Conservation (phyloP, 2,113 vertebrate genomes). For the Centropus bengalensis region DNA sequence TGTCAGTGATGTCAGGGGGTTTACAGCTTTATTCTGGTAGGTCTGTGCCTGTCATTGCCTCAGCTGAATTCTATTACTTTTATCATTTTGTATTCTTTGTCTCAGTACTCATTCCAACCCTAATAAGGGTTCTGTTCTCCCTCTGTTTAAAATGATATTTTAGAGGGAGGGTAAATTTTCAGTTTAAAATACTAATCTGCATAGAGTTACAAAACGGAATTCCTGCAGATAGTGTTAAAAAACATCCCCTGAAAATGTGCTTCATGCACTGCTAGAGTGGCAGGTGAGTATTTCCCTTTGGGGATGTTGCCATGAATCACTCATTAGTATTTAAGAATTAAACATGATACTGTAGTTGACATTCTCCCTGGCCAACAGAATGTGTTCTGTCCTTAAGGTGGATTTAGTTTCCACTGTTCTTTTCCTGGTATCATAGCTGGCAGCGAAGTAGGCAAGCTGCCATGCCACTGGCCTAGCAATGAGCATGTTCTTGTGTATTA, state of each 20-base stretch:
- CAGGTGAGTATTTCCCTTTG: constrained; percentile 57
- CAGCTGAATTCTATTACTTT: background rate
- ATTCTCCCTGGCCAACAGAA: constrained; percentile 15
- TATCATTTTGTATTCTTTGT: background rate
- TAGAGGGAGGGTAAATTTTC: background rate
- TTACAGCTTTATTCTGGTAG: background rate
- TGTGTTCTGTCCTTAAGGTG: constrained; percentile 31
- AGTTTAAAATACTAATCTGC: background rate
- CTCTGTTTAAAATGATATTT: background rate
- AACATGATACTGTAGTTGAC: constrained; percentile 37
- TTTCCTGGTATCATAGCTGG: constrained; percentile 53
- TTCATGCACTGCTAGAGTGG: background rate
- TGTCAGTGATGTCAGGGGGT: background rate
- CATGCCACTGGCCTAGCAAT: constrained; percentile 7
- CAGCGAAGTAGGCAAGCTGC: constrained; percentile 44
- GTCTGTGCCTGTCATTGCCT: background rate
- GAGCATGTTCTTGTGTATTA: constrained; percentile 46
- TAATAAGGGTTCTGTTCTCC: background rate
- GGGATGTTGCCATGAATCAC: constrained; percentile 46
- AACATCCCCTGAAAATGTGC: background rate
- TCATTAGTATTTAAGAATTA: constrained; percentile 39
- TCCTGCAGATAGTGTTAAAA: background rate
- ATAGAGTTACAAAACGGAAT: background rate
- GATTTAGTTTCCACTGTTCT: constrained; percentile 59
- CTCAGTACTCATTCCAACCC: background rate